Percentiles rank a stretch among this genome's conserved stretches.
Evolutionary conservation across 2,113 vertebrate genomes (phyloP).

Genomic region (Monopterus albus): DNA sequence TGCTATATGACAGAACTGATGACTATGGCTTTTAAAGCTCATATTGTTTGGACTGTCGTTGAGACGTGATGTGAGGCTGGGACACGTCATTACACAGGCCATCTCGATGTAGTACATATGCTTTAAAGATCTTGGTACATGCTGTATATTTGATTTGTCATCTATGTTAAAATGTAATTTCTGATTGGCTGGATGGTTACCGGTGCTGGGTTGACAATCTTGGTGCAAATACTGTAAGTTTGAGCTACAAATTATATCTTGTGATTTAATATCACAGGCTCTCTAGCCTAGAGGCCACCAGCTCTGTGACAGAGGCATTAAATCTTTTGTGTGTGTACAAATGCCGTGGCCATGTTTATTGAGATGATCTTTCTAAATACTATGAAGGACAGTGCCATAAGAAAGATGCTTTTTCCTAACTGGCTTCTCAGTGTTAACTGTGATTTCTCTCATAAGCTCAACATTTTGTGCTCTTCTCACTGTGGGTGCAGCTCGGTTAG

Average conservation of each 20-base stretch:
- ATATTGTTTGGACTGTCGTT: constrained; percentile 21
- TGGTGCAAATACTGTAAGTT: background rate
- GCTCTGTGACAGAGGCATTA: constrained; percentile 1
- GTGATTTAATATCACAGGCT: constrained; percentile 16
- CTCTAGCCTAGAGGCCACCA: background rate
- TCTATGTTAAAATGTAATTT: background rate
- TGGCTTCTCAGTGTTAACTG: too few species aligned
- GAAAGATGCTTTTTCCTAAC: too few species aligned
- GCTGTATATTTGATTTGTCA: background rate
- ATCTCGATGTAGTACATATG: background rate
- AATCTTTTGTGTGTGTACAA: too few species aligned
- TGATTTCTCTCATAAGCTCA: too few species aligned
- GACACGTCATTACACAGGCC: constrained; percentile 10
- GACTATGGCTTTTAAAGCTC: constrained; percentile 26
- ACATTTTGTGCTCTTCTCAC: too few species aligned
- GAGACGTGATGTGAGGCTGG: constrained; percentile 11
- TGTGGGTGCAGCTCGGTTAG: too few species aligned
- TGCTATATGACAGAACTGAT: constrained; percentile 48
- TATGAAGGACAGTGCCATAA: too few species aligned
- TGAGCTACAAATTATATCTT: constrained; percentile 15
- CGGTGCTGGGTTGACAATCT: background rate
- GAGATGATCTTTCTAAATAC: too few species aligned
- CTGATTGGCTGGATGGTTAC: background rate
- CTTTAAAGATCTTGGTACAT: constrained; percentile 1
- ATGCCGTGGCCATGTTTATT: too few species aligned